Evolutionary conservation across 2,797 vertebrate genomes (phyloP).

Genomic region (Anabacerthia variegaticeps): DNA sequence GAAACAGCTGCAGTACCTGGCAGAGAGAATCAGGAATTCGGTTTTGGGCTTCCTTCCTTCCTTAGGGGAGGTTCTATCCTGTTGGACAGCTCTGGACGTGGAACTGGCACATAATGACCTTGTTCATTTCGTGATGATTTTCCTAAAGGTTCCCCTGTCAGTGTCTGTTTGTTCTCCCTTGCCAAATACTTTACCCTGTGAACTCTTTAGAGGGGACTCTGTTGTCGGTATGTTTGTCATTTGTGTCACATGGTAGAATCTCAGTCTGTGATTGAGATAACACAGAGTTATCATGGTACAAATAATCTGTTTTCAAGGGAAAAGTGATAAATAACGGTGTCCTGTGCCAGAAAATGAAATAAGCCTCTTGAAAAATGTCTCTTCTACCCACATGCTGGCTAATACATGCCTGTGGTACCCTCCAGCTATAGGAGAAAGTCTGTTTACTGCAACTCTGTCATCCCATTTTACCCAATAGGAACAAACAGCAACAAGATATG

Average conservation of each 20-base stretch:
- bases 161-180: not conserved
- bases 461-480: not conserved
- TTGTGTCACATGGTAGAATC: not conserved
- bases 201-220: not conserved
- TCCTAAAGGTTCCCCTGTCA: not conserved
- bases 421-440: not conserved
- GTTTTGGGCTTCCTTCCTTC: not conserved
- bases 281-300: not conserved
- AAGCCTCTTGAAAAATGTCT: not conserved
- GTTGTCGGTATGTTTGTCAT: not conserved
- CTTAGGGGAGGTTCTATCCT: not conserved
- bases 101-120: not conserved
- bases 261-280: not conserved
- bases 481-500: not conserved
- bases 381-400: not conserved
- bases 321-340: not conserved
- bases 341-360: not conserved
- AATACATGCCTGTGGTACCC: not conserved
- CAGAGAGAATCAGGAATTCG: not conserved
- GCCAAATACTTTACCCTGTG: not conserved
- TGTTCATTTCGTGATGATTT: not conserved
- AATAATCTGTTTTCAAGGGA: not conserved
- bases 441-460: not conserved
- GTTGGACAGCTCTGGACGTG: not conserved
- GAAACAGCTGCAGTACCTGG: not conserved